These are phyloP conservation scores for Cardiocondyla obscurior DNA, from an alignment of 1,140 invertebrate genomes.

Conservation along the genomic window DNA sequence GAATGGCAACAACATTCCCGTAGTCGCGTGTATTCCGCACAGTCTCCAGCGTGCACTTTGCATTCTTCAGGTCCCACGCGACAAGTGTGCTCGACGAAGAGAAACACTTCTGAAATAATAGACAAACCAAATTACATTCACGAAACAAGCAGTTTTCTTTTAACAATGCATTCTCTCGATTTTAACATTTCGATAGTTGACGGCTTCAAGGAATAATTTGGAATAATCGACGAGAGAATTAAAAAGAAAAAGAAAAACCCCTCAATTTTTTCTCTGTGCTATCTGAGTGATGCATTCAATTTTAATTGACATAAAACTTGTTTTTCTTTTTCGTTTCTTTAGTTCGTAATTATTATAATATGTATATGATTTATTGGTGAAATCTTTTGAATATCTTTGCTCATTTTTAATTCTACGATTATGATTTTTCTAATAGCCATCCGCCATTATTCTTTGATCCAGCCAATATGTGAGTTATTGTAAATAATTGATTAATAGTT, in stretches of 20 bases:
- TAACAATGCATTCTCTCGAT: not conserved
- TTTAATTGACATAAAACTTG: not conserved
- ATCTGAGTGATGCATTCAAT: too few relatives aligned
- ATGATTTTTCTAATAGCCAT: not conserved
- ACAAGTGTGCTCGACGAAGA: constrained; percentile 88
- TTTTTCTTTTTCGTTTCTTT: not conserved
- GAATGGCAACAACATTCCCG: constrained; percentile 88
- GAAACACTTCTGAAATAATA: constrained; percentile 85
- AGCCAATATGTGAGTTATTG: not conserved
- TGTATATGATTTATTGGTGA: not conserved
- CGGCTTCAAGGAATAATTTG: not conserved
- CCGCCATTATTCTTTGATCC: not conserved
- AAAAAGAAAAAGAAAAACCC: too few relatives aligned
- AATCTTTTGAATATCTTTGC: not conserved
- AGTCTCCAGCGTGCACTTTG: constrained; percentile 85
- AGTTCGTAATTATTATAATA: not conserved
- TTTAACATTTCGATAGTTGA: not conserved
- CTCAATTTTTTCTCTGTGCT: too few relatives aligned
- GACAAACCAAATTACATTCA: not conserved
- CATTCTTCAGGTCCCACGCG: constrained; percentile 86
- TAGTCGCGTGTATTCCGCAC: constrained; percentile 86
- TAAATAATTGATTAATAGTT: constrained; percentile 18
- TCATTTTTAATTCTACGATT: not conserved
- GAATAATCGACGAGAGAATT: too few relatives aligned
- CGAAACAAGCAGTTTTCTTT: not conserved